Conservation (phyloP, 2,113 vertebrate species). For the Mugil cephalus region DNA sequence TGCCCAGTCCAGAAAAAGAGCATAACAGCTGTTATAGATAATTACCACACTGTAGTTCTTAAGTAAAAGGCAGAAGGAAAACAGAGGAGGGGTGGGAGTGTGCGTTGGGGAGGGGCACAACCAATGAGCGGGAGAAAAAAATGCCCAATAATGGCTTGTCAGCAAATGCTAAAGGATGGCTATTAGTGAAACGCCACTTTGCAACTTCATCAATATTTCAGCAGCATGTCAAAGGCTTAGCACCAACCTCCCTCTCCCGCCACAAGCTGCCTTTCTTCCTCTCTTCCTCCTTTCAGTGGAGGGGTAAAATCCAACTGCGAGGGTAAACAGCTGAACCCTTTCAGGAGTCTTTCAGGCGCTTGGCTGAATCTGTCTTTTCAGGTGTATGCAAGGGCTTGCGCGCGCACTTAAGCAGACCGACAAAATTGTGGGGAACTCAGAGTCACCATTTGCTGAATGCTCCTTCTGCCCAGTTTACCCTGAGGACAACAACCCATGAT, state of each 20-base stretch:
- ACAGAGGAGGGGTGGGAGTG: slow-evolving; percentile 9
- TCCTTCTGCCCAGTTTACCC: slow-evolving; percentile 20
- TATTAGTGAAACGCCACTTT: slow-evolving; percentile 75
- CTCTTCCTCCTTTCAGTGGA: not conserved
- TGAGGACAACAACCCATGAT: slow-evolving; percentile 30
- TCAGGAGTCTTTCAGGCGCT: slow-evolving; percentile 4
- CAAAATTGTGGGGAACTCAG: not conserved
- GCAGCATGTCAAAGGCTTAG: slow-evolving; percentile 55
- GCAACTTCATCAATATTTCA: slow-evolving; percentile 82
- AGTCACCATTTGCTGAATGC: not conserved
- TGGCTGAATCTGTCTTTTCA: slow-evolving; percentile 25
- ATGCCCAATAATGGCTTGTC: slow-evolving; percentile 62
- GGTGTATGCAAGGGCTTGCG: not conserved
- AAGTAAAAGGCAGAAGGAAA: slow-evolving; percentile 50
- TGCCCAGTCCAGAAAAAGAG: slow-evolving; percentile 30
- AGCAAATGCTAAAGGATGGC: slow-evolving; percentile 72
- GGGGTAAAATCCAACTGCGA: slow-evolving; percentile 13
- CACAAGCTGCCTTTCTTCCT: slow-evolving; percentile 17
- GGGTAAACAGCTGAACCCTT: slow-evolving; percentile 13
- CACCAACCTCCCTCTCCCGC: slow-evolving; percentile 26
- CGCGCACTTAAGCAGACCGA: not conserved
- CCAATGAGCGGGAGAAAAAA: slow-evolving; percentile 53
- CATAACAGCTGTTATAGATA: slow-evolving; percentile 55
- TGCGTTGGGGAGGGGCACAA: slow-evolving; percentile 26
- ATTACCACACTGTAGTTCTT: slow-evolving; percentile 60